Base-by-base conservation (phyloP, 2,888 invertebrate species). In the Diplazon laetatorius region DNA sequence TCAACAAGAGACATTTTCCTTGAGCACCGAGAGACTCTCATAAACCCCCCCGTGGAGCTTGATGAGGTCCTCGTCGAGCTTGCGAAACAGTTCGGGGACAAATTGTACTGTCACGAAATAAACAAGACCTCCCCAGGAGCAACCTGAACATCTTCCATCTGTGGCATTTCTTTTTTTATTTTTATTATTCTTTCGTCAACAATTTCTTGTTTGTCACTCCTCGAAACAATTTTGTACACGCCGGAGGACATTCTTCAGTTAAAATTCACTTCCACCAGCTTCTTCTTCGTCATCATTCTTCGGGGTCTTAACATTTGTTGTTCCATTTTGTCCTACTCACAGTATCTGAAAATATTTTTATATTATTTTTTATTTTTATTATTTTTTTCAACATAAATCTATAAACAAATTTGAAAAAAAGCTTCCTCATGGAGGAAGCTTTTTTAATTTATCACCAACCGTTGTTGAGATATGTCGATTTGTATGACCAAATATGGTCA, bases 1-100 rank as follows among this genome's bases (percentile, higher is more conserved):
- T 14, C 5, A 14, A 4, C 1, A 1, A 1, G 20, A 8, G 1
- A 20, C n/a, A n/a, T n/a, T 30, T 22, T 14, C 30, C 16, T 14
- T 22, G 14, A 30, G 16, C 55, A 30, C 16, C 37, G 44, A 52
- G 9, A 65, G 66, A 66, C 60, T 60, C 46, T 37, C 10, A n/a
- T n/a, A n/a, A 62, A 71, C 60, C 48, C 5, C 63, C 57, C 57
- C 9, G 30, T 30, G 62, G 62, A 68, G 63, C 42, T 72, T 77
- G 22, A 48, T 52, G 46, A 62, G 57, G n/a, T n/a, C 2, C n/a
- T 70, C 60, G 30, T 74, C 20, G 62, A 63, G 62, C 16, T 22
- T 22, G 48, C 52, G 37, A 12, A 8, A 25, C 20, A 39, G 46
- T 57, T 16, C 22, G 14, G 14, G 39, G 60, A 44, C n/a, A 39